Evolutionary conservation across 1,140 invertebrate species (phyloP).

Genomic region (Drosophila equinoxialis): DNA sequence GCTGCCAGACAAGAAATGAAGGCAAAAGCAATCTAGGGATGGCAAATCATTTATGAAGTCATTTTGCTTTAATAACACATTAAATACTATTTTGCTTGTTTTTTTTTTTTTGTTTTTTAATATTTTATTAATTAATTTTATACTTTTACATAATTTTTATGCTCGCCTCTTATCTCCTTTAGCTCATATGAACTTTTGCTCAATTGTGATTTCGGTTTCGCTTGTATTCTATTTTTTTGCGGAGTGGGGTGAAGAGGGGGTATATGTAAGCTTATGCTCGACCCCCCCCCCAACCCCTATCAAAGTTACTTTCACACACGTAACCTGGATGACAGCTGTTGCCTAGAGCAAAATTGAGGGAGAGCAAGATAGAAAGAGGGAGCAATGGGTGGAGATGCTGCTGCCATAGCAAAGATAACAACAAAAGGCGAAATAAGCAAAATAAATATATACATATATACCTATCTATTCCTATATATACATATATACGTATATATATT

Average conservation of each 20-base stretch:
- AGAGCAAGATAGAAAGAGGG: background rate
- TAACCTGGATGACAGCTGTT: conserved; percentile 77
- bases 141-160: background rate
- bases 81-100: background rate
- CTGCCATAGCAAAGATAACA: conserved; percentile 62
- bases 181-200: background rate
- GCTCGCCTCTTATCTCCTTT: conserved; percentile 39
- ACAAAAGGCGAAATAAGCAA: conserved; percentile 66
- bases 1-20: conserved; percentile 22
- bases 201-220: conserved; percentile 20
- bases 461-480: conserved; percentile 8
- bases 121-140: background rate
- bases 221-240: conserved; percentile 23
- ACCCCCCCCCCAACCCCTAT: conserved; percentile 6
- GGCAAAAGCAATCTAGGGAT: background rate
- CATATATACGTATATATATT: no score
- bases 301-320: conserved; percentile 53
- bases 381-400: conserved; percentile 28
- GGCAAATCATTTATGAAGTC: conserved; percentile 16
- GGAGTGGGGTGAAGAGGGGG: background rate
- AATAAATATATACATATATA: conserved; percentile 48
- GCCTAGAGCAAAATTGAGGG: conserved; percentile 47
- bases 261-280: conserved; percentile 61
- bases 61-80: background rate
- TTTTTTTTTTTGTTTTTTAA: background rate